Evolutionary conservation across 2,888 invertebrate genomes (phyloP).

Genomic region (Cyclophora albipunctata): DNA sequence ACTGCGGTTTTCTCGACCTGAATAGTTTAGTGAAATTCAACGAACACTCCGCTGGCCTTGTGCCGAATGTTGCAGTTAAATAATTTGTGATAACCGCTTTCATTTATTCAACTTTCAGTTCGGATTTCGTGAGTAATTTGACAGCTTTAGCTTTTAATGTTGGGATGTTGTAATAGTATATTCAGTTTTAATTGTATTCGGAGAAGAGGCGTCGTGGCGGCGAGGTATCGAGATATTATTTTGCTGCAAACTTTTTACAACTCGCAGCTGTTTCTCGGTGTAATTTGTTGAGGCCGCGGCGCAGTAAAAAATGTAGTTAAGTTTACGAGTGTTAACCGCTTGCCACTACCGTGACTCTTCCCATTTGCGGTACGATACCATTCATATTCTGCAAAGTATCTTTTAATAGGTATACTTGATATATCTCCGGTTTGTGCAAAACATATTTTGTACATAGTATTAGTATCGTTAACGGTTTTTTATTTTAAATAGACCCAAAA

Average conservation of each 20-base stretch:
- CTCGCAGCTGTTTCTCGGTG: constrained; percentile 45
- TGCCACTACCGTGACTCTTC: constrained; percentile 29
- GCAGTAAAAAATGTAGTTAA: constrained; percentile 40
- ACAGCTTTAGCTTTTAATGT: constrained; percentile 32
- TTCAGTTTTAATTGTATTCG: constrained; percentile 35
- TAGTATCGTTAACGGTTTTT: no score
- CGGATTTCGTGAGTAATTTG: constrained; percentile 46
- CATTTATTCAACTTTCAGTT: constrained; percentile 59
- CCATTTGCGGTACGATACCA: constrained; percentile 11
- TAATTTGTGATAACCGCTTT: constrained; percentile 68
- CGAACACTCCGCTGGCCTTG: constrained; percentile 58
- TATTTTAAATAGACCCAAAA: no score
- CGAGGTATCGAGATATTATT: constrained; percentile 42
- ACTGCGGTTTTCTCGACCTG: constrained; percentile 64
- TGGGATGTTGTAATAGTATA: constrained; percentile 1
- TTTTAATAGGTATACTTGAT: no score
- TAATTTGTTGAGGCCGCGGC: constrained; percentile 43
- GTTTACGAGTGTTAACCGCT: constrained; percentile 42
- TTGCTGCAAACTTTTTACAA: constrained; percentile 53
- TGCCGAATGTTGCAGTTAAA: constrained; percentile 67
- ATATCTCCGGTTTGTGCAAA: no score
- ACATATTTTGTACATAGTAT: no score
- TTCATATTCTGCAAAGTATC: background rate
- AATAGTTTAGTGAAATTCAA: constrained; percentile 64
- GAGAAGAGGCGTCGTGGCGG: constrained; percentile 30